phyloP scores from a whole-genome alignment of 1,140 invertebrate species.

The Diabrotica virgifera region DNA sequence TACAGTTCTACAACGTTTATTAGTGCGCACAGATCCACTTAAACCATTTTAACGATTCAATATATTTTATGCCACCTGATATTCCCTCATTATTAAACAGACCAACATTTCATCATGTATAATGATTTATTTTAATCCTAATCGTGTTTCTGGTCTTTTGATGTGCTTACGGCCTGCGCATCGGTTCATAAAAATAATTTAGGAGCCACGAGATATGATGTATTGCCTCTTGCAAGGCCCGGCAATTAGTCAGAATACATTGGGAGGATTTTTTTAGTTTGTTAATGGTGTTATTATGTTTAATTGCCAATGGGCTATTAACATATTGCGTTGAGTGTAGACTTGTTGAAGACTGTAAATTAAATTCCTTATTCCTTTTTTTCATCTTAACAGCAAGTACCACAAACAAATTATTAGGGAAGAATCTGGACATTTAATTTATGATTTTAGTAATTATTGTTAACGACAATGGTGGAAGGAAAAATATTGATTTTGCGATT shows the following conservation, averaged over 20 bases:
- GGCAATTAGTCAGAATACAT: conserved; percentile 5
- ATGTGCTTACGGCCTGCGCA: conserved; percentile 3
- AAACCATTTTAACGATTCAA: background rate
- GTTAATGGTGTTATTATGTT: conserved; percentile 11
- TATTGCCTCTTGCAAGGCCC: conserved; percentile 8
- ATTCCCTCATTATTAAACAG: conserved; percentile 8
- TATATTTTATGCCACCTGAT: conserved; percentile 12
- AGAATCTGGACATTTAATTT: too few species aligned
- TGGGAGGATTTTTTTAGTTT: background rate
- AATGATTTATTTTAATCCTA: conserved; percentile 7
- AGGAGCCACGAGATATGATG: conserved; percentile 2
- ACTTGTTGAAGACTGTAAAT: too few species aligned
- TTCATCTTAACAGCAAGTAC: too few species aligned
- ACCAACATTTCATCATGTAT: conserved; percentile 4
- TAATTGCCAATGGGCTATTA: conserved; percentile 1
- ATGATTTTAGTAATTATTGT: too few species aligned
- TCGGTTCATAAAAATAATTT: conserved; percentile 14
- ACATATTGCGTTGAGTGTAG: background rate
- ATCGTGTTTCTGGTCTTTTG: conserved; percentile 4
- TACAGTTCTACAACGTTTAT: too few species aligned
- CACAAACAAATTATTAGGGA: too few species aligned
- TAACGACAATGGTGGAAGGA: too few species aligned
- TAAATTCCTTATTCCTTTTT: too few species aligned
- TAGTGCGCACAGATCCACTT: background rate
- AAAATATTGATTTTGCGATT: too few species aligned